Evolutionary conservation across 2,888 invertebrate species (phyloP).

Genomic region (Cacoxenus indagator): DNA sequence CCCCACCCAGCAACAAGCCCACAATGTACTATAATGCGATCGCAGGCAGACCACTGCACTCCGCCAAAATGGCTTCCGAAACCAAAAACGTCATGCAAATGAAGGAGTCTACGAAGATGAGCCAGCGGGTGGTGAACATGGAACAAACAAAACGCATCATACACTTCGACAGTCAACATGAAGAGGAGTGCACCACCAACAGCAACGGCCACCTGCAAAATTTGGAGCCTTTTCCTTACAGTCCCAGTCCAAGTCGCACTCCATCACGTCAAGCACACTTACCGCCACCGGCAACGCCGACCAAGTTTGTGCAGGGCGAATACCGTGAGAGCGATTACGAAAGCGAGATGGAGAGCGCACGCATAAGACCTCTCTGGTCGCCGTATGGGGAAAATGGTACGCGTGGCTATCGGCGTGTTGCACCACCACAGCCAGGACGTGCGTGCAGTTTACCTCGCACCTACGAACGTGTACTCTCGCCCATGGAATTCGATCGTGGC

Average conservation of each 20-base stretch:
- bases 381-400: constrained; percentile 75
- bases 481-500: constrained; percentile 76
- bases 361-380: constrained; percentile 77
- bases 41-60: constrained; percentile 74
- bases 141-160: constrained; percentile 80
- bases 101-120: constrained; percentile 78
- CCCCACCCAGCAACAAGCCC: constrained; percentile 71
- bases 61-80: constrained; percentile 76
- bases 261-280: constrained; percentile 67
- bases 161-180: constrained; percentile 74
- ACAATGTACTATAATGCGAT: constrained; percentile 74
- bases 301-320: constrained; percentile 77
- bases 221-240: constrained; percentile 72
- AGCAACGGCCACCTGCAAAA: constrained; percentile 29
- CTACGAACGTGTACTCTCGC: constrained; percentile 73
- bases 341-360: constrained; percentile 76
- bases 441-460: constrained; percentile 73
- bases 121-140: constrained; percentile 77
- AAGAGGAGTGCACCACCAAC: constrained; percentile 51
- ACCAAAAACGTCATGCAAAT: constrained; percentile 80
- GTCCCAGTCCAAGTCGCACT: constrained; percentile 69
- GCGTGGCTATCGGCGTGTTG: constrained; percentile 76
- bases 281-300: constrained; percentile 75
- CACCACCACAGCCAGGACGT: constrained; percentile 72
- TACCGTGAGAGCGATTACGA: constrained; percentile 80